Evolutionary conservation across 37 sponge, comb jelly and placozoan genomes (phyloP).

Genomic region (Crambe crambe): DNA sequence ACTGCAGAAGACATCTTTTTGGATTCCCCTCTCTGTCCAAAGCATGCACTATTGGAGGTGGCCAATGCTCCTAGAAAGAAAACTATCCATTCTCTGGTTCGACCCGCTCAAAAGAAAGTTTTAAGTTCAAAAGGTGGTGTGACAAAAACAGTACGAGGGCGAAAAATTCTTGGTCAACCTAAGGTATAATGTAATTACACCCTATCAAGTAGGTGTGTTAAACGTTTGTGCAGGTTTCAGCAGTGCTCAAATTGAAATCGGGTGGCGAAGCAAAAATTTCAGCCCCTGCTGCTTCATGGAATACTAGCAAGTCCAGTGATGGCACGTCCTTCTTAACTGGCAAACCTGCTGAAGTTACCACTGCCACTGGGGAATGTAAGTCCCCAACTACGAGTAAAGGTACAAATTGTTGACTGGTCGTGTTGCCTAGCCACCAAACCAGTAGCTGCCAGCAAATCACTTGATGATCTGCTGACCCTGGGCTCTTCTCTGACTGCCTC

Average conservation of each 20-base stretch:
- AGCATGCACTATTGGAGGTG: neutral
- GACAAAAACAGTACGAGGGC: neutral
- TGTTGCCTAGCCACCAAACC: neutral
- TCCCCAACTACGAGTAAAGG: neutral
- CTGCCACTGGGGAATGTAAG: no score
- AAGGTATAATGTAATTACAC: no score
- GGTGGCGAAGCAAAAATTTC: neutral
- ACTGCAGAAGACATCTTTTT: conserved; percentile 41
- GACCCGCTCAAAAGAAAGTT: neutral
- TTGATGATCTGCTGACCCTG: conserved; percentile 6
- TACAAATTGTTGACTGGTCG: no score
- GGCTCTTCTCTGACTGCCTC: conserved; percentile 8
- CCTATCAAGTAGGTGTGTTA: no score
- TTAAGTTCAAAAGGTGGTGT: neutral
- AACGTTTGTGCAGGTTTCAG: no score
- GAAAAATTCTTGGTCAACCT: neutral
- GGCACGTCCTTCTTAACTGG: no score
- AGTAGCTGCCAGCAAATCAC: neutral
- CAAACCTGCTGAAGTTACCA: no score
- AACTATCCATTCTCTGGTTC: neutral
- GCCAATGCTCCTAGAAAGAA: neutral
- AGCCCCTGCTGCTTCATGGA: neutral
- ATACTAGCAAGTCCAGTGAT: no score
- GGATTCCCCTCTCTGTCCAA: conserved; percentile 2
- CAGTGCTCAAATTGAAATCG: no score